Evolutionary conservation across 2,888 invertebrate species (phyloP).

Genomic region (Synanthedon tipuliformis): DNA sequence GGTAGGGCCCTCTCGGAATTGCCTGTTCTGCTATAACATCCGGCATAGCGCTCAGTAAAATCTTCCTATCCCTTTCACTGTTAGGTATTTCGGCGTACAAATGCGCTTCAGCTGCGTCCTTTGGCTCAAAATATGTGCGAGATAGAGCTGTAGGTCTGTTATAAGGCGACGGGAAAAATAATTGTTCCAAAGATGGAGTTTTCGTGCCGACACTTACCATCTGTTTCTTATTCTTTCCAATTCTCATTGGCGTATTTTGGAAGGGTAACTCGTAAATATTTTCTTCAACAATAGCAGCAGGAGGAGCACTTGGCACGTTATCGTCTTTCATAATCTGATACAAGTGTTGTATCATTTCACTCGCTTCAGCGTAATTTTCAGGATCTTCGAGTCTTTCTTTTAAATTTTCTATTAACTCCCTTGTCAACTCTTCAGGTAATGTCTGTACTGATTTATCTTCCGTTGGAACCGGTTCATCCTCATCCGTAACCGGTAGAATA

Average conservation of each 20-base stretch:
- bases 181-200: constrained; percentile 70
- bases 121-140: constrained; percentile 66
- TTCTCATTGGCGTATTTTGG: constrained; percentile 47
- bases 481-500: constrained; percentile 30
- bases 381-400: constrained; percentile 78
- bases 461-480: constrained; percentile 31
- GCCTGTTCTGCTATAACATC: constrained; percentile 52
- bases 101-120: constrained; percentile 62
- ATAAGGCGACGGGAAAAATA: constrained; percentile 61
- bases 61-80: constrained; percentile 42
- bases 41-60: constrained; percentile 44
- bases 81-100: constrained; percentile 74
- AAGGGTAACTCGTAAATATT: constrained; percentile 75
- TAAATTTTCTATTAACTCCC: constrained; percentile 77
- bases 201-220: constrained; percentile 70
- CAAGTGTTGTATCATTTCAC: constrained; percentile 81
- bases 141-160: constrained; percentile 49
- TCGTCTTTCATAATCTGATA: constrained; percentile 81
- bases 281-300: constrained; percentile 36
- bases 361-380: constrained; percentile 77
- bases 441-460: constrained; percentile 78
- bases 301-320: constrained; percentile 69
- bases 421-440: constrained; percentile 79
- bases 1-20: constrained; percentile 69
- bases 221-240: constrained; percentile 48